These are phyloP conservation scores for Saxidomus purpurata DNA, from an alignment of 1,140 invertebrate species.

Conservation along the genomic window DNA sequence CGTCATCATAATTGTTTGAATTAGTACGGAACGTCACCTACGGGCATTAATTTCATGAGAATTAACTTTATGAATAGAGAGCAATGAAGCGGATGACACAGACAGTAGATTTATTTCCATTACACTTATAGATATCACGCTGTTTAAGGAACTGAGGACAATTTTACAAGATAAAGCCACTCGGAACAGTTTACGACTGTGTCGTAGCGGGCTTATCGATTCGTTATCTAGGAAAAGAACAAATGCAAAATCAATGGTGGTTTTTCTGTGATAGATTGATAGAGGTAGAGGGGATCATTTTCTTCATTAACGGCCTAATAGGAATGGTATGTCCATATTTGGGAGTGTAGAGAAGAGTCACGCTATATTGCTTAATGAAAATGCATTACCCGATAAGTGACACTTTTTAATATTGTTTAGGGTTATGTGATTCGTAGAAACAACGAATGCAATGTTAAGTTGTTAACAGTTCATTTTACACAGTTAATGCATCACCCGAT, in stretches of 20 bases:
- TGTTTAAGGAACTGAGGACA: conserved; percentile 12
- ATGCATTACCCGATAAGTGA: neutral
- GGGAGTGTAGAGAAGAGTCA: neutral
- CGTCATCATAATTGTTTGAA: too few species aligned
- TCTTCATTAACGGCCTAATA: conserved; percentile 42
- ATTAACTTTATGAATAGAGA: too few species aligned
- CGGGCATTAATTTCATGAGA: too few species aligned
- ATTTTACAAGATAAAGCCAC: neutral
- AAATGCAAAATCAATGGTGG: conserved; percentile 40
- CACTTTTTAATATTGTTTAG: too few species aligned
- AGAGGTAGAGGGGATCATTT: conserved; percentile 11
- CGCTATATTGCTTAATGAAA: neutral
- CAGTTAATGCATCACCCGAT: too few species aligned
- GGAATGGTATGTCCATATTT: conserved; percentile 3
- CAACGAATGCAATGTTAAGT: too few species aligned
- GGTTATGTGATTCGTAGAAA: too few species aligned
- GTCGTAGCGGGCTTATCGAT: conserved; percentile 1
- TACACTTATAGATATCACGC: too few species aligned
- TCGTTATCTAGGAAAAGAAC: neutral
- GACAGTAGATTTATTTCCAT: too few species aligned
- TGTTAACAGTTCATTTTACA: too few species aligned
- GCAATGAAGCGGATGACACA: too few species aligned
- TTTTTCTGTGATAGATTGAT: conserved; percentile 20
- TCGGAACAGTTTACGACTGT: neutral
- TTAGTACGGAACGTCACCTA: too few species aligned